A percentile compares a stretch with the other conserved stretches of the same genome.
Conservation (phyloP, 2,797 vertebrate genomes). For the Pogonophryne albipinna region DNA sequence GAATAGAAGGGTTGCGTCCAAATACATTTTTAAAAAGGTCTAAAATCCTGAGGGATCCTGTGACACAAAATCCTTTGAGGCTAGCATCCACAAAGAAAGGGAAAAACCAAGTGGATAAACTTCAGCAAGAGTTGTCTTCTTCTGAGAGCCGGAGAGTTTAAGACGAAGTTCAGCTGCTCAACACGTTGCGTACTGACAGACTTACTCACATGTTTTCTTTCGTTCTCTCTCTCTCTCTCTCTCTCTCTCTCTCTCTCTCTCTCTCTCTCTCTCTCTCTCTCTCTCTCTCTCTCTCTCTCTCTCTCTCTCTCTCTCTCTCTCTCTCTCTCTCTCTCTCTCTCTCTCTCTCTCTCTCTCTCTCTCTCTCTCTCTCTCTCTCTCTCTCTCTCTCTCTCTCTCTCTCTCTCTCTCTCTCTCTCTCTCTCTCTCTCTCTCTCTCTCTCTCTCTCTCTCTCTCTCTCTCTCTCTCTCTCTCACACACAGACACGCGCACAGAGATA, state of each 20-base stretch:
- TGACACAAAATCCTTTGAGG: conserved; percentile 38
- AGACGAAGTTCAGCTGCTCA: conserved; percentile 65
- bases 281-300: too few species aligned
- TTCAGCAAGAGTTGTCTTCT: conserved; percentile 15
- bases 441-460: conserved; percentile 15
- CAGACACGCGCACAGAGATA: conserved; percentile 74
- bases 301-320: conserved; percentile 12
- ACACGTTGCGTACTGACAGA: conserved; percentile 62
- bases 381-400: background rate
- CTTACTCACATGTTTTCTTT: conserved; percentile 58
- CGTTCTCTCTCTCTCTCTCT: conserved; percentile 17
- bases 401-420: conserved; percentile 24
- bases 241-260: conserved; percentile 13
- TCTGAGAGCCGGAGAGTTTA: conserved; percentile 30
- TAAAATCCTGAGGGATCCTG: conserved; percentile 34
- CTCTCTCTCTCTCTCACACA: conserved; percentile 64
- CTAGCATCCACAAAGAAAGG: conserved; percentile 21
- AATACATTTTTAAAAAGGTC: conserved; percentile 32
- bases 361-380: conserved; percentile 29
- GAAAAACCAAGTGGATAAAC: conserved; percentile 1
- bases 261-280: too few species aligned
- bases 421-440: conserved; percentile 4
- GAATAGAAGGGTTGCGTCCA: conserved; percentile 26
- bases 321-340: conserved; percentile 19
- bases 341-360: conserved; percentile 8